A percentile compares a stretch with the other conserved stretches of the same genome.
Evolutionary conservation across 2,113 vertebrate species (phyloP).

Genomic region (Vombatus ursinus): DNA sequence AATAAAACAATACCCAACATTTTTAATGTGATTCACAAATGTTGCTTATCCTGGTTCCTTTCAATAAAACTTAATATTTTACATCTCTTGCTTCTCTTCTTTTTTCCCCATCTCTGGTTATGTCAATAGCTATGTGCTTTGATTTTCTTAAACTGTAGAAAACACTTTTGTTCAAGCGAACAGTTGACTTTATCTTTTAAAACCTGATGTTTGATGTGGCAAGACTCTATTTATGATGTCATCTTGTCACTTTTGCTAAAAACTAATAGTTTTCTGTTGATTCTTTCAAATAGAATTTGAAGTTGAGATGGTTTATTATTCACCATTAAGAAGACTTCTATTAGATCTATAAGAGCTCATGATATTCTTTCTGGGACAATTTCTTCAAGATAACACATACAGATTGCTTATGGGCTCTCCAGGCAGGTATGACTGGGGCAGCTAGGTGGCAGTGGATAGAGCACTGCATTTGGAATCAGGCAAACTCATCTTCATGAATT

Average conservation of each 20-base stretch:
- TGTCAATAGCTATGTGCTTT: not conserved
- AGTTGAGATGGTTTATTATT: not conserved
- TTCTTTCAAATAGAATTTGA: not conserved
- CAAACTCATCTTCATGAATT: not conserved
- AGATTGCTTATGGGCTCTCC: not conserved
- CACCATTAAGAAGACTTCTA: not conserved
- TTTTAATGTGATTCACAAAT: not conserved
- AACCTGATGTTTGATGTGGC: not conserved
- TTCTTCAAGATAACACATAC: not conserved
- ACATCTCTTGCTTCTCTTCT: not conserved
- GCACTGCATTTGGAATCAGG: not conserved
- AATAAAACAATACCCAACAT: not conserved
- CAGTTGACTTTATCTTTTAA: not conserved
- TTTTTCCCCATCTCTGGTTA: not conserved
- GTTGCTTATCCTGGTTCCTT: not conserved
- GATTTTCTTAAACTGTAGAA: not conserved
- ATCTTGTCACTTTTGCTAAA: not conserved
- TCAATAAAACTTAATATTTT: not conserved
- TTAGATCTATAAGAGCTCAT: not conserved
- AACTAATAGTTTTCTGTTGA: not conserved
- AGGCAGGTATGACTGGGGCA: not conserved
- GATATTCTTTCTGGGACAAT: not conserved
- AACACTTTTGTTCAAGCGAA: not conserved
- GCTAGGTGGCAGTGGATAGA: not conserved
- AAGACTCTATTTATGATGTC: not conserved